phyloP scores from a whole-genome alignment of 2,888 invertebrate species.

The Ichneumoninae sp. region DNA sequence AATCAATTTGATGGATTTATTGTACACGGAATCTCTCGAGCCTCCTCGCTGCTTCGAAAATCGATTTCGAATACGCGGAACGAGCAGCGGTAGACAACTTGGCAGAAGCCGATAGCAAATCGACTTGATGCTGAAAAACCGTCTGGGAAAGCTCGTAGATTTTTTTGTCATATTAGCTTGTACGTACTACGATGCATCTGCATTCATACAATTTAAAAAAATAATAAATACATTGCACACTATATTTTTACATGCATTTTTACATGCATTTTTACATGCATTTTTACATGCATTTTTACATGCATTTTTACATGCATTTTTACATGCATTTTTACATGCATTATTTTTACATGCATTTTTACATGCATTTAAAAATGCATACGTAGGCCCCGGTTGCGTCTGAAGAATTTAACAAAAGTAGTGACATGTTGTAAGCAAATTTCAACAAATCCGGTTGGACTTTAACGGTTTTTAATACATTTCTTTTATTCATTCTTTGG shows the following conservation, averaged over 20 bases:
- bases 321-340: too few relatives aligned
- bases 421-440: not conserved
- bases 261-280: not conserved
- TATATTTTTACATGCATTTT: too few relatives aligned
- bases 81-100: slow-evolving; percentile 11
- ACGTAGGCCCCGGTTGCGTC: too few relatives aligned
- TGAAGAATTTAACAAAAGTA: not conserved
- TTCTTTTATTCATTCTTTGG: not conserved
- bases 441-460: not conserved
- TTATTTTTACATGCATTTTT: too few relatives aligned
- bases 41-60: slow-evolving; percentile 6
- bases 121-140: slow-evolving; percentile 24
- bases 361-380: too few relatives aligned
- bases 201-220: not conserved
- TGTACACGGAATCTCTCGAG: not conserved
- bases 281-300: not conserved
- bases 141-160: slow-evolving; percentile 13
- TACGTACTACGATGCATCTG: not conserved
- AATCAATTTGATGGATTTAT: slow-evolving; percentile 42
- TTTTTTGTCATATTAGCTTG: not conserved
- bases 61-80: slow-evolving; percentile 13
- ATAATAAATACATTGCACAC: not conserved
- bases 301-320: too few relatives aligned
- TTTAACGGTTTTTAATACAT: not conserved
- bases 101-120: not conserved